phyloP scores from a whole-genome alignment of 2,888 invertebrate genomes.

The Lissocephala sabroskyi region DNA sequence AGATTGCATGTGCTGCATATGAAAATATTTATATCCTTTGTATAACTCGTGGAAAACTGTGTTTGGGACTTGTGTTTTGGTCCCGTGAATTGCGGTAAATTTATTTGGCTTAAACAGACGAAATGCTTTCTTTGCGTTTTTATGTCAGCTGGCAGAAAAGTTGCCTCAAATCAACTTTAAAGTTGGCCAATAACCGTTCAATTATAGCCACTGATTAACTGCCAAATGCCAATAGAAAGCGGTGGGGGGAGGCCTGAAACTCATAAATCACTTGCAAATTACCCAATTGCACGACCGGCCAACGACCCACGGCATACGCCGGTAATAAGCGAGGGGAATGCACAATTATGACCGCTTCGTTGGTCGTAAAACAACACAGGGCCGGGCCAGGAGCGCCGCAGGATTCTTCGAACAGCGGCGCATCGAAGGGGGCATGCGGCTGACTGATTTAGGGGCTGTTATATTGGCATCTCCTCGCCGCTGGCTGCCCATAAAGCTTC shows the following conservation, averaged over 20 bases:
- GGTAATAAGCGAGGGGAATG: conserved; percentile 47
- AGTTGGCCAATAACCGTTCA: conserved; percentile 42
- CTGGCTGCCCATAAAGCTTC: conserved; percentile 20
- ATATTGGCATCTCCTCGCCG: conserved; percentile 37
- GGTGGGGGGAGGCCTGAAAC: conserved; percentile 5
- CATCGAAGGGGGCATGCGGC: not conserved
- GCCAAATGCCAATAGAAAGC: conserved; percentile 22
- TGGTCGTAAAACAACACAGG: conserved; percentile 53
- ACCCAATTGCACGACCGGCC: conserved; percentile 29
- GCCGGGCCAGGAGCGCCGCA: not conserved
- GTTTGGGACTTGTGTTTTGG: too few relatives aligned
- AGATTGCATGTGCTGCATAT: conserved; percentile 45
- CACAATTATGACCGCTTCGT: conserved; percentile 59
- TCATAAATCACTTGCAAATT: conserved; percentile 64
- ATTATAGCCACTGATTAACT: conserved; percentile 56
- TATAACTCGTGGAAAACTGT: too few relatives aligned
- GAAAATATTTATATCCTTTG: too few relatives aligned
- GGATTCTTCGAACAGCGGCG: not conserved
- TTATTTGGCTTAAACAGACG: not conserved
- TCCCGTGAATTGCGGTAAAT: not conserved
- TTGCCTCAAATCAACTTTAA: too few relatives aligned
- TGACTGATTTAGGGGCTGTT: not conserved
- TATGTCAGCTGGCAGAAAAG: not conserved
- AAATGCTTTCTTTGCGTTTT: not conserved
- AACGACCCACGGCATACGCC: conserved; percentile 24